These are phyloP conservation scores for Chaetura pelagica DNA, from an alignment of 2,113 vertebrate genomes.

Conservation along the genomic window DNA sequence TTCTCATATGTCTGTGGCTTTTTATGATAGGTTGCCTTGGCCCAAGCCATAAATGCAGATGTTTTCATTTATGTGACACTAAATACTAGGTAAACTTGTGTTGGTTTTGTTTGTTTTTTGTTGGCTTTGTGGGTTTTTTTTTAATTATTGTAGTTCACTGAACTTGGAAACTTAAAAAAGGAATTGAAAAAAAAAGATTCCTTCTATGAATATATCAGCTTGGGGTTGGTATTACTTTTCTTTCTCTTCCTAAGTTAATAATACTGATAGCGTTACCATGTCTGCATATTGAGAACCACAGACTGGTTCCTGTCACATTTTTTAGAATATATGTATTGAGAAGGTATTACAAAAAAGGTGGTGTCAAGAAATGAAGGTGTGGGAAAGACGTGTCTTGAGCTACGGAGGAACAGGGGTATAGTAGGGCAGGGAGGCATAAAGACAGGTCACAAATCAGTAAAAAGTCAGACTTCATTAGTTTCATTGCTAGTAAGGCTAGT, in stretches of 20 bases:
- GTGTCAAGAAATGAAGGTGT: neutral
- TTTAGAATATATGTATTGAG: neutral
- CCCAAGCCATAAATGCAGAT: neutral
- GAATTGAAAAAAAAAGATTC: neutral
- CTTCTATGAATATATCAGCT: neutral
- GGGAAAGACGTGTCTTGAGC: neutral
- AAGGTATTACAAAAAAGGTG: neutral
- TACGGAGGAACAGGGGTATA: neutral
- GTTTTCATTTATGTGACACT: neutral
- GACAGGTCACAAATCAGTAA: neutral
- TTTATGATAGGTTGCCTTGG: neutral
- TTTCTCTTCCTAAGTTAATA: neutral
- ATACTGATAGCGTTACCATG: neutral
- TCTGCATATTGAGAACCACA: neutral
- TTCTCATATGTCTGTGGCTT: neutral
- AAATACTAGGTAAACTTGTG: neutral
- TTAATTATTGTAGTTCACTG: neutral
- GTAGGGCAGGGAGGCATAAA: neutral
- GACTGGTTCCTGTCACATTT: neutral
- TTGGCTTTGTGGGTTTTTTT: too few species aligned
- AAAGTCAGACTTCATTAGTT: neutral
- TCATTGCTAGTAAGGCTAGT: neutral
- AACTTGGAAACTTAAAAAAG: neutral
- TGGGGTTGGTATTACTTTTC: neutral
- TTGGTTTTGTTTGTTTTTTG: too few species aligned